Evolutionary conservation across 2,888 invertebrate genomes (phyloP), one percentile per base, ranked within the genome.

Genomic region (Itoplectis maculator): DNA sequence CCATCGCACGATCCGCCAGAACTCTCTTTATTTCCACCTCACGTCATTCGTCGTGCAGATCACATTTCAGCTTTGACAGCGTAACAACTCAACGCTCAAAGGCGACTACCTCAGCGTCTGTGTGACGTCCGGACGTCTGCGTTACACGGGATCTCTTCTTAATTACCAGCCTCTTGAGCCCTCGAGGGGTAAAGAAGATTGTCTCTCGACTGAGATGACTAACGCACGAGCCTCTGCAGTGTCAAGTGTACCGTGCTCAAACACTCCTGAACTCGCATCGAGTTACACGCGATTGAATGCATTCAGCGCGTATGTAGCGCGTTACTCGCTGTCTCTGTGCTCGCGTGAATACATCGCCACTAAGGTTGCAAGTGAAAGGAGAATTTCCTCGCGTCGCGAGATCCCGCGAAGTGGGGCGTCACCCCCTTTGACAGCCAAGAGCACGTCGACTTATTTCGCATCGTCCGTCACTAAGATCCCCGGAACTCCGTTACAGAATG

Each of bases 381-480:
- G 11, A 29, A 23, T 56, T 56, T 56, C 29, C 56, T 13, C 29
- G 56, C 35, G n/a, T 35, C 35, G 35, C 56, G 35, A 56, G 56
- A 56, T 29, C 6, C 13, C 6, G 35, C 0, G 29, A 56, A 56
- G 56, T n/a, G n/a, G n/a, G n/a, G 29, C 29, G 5, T 2, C 37
- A 59, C n/a, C 59, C 37, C 59, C 35, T 59, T 59, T 59, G 59
- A 59, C 59, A 59, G 59, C 15, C 59, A 35, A 35, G 59, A 59
- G 29, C 56, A 6, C 13, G 59, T 37, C 37, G 35, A 11, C 59
- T n/a, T 37, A 59, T 37, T 59, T 29, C n/a, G 15, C 35, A 37
- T 59, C 59, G n/a, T 35, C 59, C 9, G 9, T 51, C 51, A 9
- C 51, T 20, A 51, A 51, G 51, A 51, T 51, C 20, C 51, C 18